Evolutionary conservation across 2,113 vertebrate genomes (phyloP).

Genomic region (Donacobius atricapilla): DNA sequence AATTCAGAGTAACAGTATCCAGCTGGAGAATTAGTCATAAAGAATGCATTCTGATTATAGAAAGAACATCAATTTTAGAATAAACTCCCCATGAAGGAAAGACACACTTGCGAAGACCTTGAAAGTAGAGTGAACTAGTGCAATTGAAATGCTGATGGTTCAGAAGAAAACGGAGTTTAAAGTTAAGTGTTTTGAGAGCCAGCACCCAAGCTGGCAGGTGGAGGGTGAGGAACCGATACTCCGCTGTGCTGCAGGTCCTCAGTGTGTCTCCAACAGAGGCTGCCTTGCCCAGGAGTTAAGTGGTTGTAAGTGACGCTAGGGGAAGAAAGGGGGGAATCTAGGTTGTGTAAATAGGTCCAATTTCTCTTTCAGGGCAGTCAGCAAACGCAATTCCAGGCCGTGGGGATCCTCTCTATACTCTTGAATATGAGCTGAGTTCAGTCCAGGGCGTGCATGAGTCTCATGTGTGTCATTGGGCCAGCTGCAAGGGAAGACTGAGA

Average conservation of each 20-base stretch:
- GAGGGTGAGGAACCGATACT: rapidly evolving
- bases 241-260: not conserved
- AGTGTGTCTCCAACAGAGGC: rapidly evolving
- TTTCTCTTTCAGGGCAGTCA: not conserved
- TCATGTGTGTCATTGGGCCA: not conserved
- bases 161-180: not conserved
- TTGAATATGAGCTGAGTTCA: not conserved
- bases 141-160: not conserved
- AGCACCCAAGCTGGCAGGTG: not conserved
- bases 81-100: not conserved
- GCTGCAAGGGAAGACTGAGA: not conserved
- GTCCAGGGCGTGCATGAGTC: not conserved
- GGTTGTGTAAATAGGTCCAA: not conserved
- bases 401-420: not conserved
- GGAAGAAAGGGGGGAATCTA: not conserved
- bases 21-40: not conserved
- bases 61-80: not conserved
- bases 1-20: not conserved
- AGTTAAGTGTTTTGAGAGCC: not conserved
- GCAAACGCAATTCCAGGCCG: not conserved
- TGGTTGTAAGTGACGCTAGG: not conserved
- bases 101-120: not conserved
- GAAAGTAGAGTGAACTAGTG: not conserved
- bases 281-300: not conserved
- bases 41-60: not conserved